Evolutionary conservation across 2,113 vertebrate species (phyloP).

Genomic region (Zingel zingel): DNA sequence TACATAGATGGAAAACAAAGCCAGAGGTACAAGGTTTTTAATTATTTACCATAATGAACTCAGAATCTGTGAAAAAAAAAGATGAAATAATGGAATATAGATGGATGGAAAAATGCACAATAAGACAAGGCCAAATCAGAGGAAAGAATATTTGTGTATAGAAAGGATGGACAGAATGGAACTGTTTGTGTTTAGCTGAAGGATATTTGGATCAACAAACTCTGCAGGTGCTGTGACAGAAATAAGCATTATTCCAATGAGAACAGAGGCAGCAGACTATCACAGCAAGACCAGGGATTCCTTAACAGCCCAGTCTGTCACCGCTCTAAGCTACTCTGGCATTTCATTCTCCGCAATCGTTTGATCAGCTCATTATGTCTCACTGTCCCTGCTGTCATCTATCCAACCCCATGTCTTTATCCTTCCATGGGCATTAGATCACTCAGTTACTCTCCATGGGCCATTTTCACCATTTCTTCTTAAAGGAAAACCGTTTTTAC

Average conservation of each 20-base stretch:
- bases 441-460: conserved; percentile 16
- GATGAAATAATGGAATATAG: background rate
- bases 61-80: background rate
- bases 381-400: conserved; percentile 52
- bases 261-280: conserved; percentile 41
- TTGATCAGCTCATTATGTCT: conserved; percentile 71
- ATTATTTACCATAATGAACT: background rate
- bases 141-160: background rate
- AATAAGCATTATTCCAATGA: conserved; percentile 35
- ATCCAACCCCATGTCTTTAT: conserved; percentile 47
- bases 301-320: conserved; percentile 47
- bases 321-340: conserved; percentile 40
- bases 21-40: background rate
- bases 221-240: conserved; percentile 34
- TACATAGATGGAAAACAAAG: background rate
- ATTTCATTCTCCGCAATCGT: conserved; percentile 63
- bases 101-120: background rate
- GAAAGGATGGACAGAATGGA: conserved; percentile 4
- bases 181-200: conserved; percentile 1
- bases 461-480: conserved; percentile 23
- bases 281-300: conserved; percentile 42
- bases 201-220: conserved; percentile 8
- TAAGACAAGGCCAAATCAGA: background rate
- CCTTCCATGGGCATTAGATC: conserved; percentile 22
- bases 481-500: conserved; percentile 6